These are phyloP conservation scores for Zaprionus africanus DNA, from an alignment of 1,140 invertebrate species.

Conservation along the genomic window DNA sequence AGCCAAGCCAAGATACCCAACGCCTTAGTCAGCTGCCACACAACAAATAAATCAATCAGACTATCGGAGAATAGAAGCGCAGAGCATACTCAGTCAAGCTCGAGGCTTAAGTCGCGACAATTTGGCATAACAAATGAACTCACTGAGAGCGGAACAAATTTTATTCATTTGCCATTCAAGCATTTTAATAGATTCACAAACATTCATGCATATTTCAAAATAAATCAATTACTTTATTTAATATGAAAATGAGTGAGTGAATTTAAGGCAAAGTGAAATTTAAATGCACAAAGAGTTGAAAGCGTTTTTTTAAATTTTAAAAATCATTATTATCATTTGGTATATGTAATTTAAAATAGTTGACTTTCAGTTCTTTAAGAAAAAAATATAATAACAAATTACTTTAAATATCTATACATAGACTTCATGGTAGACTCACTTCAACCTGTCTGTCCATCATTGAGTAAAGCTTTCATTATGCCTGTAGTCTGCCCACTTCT, in stretches of 20 bases:
- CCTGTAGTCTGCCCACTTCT: not conserved
- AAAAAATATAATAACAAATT: no score
- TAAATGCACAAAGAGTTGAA: not conserved
- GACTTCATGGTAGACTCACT: not conserved
- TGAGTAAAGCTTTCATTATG: not conserved
- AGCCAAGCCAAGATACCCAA: constrained; percentile 16
- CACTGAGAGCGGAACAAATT: not conserved
- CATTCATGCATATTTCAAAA: not conserved
- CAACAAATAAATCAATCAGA: not conserved
- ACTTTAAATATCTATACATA: no score
- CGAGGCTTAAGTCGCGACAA: not conserved
- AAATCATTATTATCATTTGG: no score
- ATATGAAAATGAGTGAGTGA: not conserved
- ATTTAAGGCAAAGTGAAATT: not conserved
- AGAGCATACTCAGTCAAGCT: not conserved
- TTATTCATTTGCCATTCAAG: not conserved
- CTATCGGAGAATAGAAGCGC: not conserved
- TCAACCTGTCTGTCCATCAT: not conserved
- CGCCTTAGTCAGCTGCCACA: not conserved
- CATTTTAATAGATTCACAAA: not conserved
- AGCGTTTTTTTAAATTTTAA: not conserved
- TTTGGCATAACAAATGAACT: not conserved
- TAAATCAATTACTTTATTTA: not conserved
- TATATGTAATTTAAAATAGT: no score
- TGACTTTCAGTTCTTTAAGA: no score